Evolutionary conservation across 2,797 vertebrate species (phyloP), one percentile per base, ranked within the genome.

Genomic region (Hylomyscus alleni): DNA sequence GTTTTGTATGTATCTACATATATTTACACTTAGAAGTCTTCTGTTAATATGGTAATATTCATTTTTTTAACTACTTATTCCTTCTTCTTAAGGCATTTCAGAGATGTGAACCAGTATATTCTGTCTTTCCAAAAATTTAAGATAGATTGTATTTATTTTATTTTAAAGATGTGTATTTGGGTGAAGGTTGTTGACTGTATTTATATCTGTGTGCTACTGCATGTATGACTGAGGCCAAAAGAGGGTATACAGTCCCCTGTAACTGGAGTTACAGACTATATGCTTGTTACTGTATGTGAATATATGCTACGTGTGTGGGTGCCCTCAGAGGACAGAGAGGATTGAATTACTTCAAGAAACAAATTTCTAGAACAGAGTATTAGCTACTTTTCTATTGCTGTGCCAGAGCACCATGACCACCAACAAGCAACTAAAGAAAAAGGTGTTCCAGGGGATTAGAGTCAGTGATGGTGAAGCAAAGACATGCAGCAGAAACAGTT

Each of bases 21-120:
- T 97, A 44, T 87, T 93, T 89, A 34, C 31, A 75, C 37, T 85
- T 95, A 88, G 58, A 95, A 89, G 90, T 91, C 26, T 65, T 91
- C 52, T 75, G 6, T 91, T 92, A 81, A 60, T 96, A 44, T 56
- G 40, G 1, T 73, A 91, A 90, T 56, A 9, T 88, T 94, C 94
- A 10, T 31, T 56, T 95, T 95, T 90, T 85, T 76, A 95, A 87
- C 40, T 94, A 29, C 92, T 90, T 65, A 20, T 85, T 84, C 14
- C 81, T 15, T 88, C 94, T 94, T 82, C 24, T 89, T 89, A 85
- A 85, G 50, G 13, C 26, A 69, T 10, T 44, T 90, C 93, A 72
- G 54, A 92, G 40, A 9, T 47, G 73, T 93, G 34, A 26, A 73
- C 78, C 44, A 81, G 13, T 73, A 37, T 80, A 78, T 19, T 93